Conservation (phyloP, 2,113 vertebrate species). For the Climacteris rufus region DNA sequence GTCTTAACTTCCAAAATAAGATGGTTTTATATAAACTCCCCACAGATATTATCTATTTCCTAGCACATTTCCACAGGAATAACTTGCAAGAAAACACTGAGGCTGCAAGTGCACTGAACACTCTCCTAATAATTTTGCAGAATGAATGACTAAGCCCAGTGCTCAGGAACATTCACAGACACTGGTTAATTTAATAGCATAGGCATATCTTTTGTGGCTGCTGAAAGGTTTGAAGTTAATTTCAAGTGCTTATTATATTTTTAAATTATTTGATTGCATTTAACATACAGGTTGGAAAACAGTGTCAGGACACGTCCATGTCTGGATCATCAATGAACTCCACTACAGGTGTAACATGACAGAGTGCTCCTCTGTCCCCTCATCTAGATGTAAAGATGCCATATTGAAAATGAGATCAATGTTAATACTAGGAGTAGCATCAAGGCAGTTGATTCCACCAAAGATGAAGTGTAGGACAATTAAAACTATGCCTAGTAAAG, state of each 20-base stretch:
- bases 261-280: neutral
- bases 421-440: neutral
- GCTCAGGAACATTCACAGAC: neutral
- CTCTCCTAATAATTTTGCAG: neutral
- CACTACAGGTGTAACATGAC: neutral
- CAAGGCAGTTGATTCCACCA: neutral
- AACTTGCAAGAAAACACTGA: neutral
- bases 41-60: neutral
- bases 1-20: neutral
- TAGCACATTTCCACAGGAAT: neutral
- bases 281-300: fast-evolving
- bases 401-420: neutral
- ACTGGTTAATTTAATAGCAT: neutral
- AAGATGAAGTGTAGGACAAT: neutral
- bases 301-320: neutral
- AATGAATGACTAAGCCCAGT: neutral
- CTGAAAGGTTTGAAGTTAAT: neutral
- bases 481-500: neutral
- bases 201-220: neutral
- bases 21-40: neutral
- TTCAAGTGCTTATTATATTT: neutral
- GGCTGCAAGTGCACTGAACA: neutral
- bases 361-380: neutral
- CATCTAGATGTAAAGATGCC: neutral
- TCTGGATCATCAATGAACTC: neutral